Base-by-base conservation (phyloP, 2,888 invertebrate genomes). In the Platycheirus albimanus region DNA sequence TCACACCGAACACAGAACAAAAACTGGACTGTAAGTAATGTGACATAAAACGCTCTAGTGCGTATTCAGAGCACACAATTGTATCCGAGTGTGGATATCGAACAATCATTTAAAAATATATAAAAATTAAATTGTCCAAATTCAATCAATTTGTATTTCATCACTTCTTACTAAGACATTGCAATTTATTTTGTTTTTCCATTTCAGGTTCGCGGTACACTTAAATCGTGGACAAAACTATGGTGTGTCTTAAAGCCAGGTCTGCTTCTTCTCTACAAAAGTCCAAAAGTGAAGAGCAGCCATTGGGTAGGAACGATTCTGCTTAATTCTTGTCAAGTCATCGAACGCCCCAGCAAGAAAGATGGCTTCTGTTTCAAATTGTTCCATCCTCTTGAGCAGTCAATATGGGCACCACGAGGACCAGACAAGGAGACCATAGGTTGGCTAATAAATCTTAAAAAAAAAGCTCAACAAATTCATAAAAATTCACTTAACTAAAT, bases 361-460 rank as follows among this genome's bases (percentile, higher is more conserved):
- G 98, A 98, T 93, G 98, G 98, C 0, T 98, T 98, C 92, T 98
- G 98, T 89, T 98, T 98, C 92, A 98, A 98, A 90, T 92, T 98
- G 7, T 98, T 97, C 91, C 97, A 98, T 91, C 98, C 98, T 0
- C 91, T 98, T 78, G 98, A 98, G 89, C 97, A 98, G 91, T 96
- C 97, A 63, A 97, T 98, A 89, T 98, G 98, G 98, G 97, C 98
- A 45, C 96, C 97, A 3, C 92, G 96, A 67, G 98, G 98, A 11
- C 98, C 98, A 0, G 96, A 97, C 89, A 98, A 98, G 91, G 98
- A 98, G 92, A 95, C 96, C 67, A 96, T 97, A 75, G 96, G 96
- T 96, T 74, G 8, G 20, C 19, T 33, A 36, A 20, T n/a, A 17
- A 13, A n/a, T n/a, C 38, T 20, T 28, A 1, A 30, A 8, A 33